phyloP scores from a whole-genome alignment of 2,888 invertebrate genomes.

The Synergus itoensis region DNA sequence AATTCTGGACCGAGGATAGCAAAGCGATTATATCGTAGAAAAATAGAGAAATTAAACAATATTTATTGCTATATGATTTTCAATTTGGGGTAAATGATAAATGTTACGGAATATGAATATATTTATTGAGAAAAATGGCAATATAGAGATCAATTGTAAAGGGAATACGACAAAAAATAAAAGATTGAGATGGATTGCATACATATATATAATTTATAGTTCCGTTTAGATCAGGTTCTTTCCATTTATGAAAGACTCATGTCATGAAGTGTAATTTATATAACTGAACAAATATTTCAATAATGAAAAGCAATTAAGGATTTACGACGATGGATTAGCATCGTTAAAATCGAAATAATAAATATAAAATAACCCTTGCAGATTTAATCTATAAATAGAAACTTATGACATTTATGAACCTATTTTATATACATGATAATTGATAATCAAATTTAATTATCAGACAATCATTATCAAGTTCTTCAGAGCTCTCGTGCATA shows the following conservation, averaged over 20 bases:
- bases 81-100: not conserved
- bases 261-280: constrained; percentile 8
- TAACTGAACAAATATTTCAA: not conserved
- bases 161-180: not conserved
- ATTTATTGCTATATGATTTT: not conserved
- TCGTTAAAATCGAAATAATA: not conserved
- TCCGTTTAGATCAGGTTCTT: not conserved
- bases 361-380: not conserved
- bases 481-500: not conserved
- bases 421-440: not conserved
- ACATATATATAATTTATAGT: not conserved
- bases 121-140: not conserved
- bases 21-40: not conserved
- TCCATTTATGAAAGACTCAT: not conserved
- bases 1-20: not conserved
- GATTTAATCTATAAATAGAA: constrained; percentile 19
- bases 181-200: not conserved
- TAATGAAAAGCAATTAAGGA: constrained; percentile 14
- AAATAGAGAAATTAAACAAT: not conserved
- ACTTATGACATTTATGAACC: not conserved
- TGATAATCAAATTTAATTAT: not conserved
- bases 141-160: not conserved
- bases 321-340: not conserved
- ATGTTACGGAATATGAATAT: not conserved
- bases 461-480: not conserved